phyloP scores from a whole-genome alignment of 2,888 invertebrate species.

The Andrena dorsata region DNA sequence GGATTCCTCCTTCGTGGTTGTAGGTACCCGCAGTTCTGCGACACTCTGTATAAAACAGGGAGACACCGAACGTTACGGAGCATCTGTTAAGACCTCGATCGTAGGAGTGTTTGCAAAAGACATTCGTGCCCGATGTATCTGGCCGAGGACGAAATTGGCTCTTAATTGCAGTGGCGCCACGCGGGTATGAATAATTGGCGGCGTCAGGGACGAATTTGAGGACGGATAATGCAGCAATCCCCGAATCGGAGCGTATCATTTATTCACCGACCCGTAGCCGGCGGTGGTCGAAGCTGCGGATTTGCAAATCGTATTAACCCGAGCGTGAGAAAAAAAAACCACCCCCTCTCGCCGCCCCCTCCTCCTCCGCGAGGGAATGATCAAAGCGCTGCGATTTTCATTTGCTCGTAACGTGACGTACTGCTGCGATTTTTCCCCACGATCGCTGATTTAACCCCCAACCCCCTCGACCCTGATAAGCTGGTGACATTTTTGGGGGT shows the following conservation, averaged over 20 bases:
- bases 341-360: constrained; percentile 18
- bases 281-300: constrained; percentile 74
- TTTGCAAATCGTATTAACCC: constrained; percentile 79
- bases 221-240: constrained; percentile 77
- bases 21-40: no score
- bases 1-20: no score
- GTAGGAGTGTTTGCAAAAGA: constrained; percentile 56
- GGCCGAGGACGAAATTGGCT: constrained; percentile 64
- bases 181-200: constrained; percentile 82
- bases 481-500: neutral
- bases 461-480: neutral
- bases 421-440: constrained; percentile 28
- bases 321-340: constrained; percentile 52
- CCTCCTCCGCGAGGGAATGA: constrained; percentile 38
- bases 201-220: constrained; percentile 82
- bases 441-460: constrained; percentile 31
- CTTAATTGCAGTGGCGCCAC: constrained; percentile 77
- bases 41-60: no score
- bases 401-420: constrained; percentile 36
- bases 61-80: neutral
- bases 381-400: constrained; percentile 63
- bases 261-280: constrained; percentile 77
- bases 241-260: constrained; percentile 76
- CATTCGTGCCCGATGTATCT: constrained; percentile 62
- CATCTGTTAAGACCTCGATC: constrained; percentile 47